Conservation (phyloP, 1,140 invertebrate genomes). For the Euura saliciscinereae region DNA sequence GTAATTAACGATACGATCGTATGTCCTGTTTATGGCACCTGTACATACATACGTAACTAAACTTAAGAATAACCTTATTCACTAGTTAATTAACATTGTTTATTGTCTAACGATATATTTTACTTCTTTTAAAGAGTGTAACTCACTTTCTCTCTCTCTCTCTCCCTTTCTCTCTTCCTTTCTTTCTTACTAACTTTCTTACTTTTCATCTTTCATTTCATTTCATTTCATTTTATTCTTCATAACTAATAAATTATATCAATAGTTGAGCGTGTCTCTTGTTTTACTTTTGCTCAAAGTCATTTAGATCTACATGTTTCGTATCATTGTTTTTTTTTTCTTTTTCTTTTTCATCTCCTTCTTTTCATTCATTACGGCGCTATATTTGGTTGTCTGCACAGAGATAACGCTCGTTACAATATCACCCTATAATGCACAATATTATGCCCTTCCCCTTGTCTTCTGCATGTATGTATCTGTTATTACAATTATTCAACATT, state of each 20-base stretch:
- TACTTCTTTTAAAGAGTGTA: conserved; percentile 20
- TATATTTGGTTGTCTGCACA: not conserved
- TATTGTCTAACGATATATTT: conserved; percentile 29
- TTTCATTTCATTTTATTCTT: conserved; percentile 14
- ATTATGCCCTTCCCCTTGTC: not conserved
- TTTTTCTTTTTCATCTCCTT: not conserved
- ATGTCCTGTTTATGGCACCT: conserved; percentile 33
- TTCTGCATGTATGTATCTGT: not conserved
- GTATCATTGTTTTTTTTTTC: too few relatives aligned
- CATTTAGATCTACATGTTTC: not conserved
- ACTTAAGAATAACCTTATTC: conserved; percentile 28
- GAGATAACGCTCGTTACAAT: not conserved
- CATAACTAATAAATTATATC: conserved; percentile 14
- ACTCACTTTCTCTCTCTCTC: not conserved
- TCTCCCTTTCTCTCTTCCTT: too few relatives aligned
- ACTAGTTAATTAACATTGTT: conserved; percentile 21
- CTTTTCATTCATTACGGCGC: not conserved
- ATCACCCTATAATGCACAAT: not conserved
- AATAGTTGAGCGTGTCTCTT: conserved; percentile 18
- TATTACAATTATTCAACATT: not conserved
- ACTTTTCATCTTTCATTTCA: too few relatives aligned
- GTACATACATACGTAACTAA: conserved; percentile 29
- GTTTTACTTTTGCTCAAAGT: not conserved
- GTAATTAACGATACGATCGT: conserved; percentile 23
- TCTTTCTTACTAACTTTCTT: too few relatives aligned